Evolutionary conservation across 2,113 vertebrate species (phyloP).

Genomic region (Dicerorhinus sumatrensis): DNA sequence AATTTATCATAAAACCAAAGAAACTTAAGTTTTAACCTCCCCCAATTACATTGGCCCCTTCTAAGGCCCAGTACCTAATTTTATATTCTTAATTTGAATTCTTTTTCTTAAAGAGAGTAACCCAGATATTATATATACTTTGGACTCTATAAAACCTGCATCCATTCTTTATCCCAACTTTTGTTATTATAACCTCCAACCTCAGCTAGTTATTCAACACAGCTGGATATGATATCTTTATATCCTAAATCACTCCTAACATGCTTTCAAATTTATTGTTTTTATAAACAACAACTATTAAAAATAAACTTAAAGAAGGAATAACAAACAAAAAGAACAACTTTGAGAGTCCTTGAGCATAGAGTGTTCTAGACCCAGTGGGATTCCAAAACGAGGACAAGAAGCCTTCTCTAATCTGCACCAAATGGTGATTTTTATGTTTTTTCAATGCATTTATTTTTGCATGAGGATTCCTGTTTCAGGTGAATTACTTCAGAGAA

Average conservation of each 20-base stretch:
- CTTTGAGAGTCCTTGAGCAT: conserved; percentile 56
- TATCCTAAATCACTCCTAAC: background rate
- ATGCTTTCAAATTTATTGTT: conserved; percentile 58
- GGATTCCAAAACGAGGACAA: conserved; percentile 66
- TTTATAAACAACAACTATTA: conserved; percentile 6
- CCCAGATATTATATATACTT: background rate
- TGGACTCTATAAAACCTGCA: background rate
- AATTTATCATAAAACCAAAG: conserved; percentile 3
- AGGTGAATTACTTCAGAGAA: conserved; percentile 82
- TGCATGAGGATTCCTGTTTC: conserved; percentile 51
- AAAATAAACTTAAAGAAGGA: conserved; percentile 40
- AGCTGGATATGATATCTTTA: background rate
- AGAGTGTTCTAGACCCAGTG: background rate
- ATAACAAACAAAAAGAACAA: conserved; percentile 48
- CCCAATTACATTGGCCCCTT: background rate
- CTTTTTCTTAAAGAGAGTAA: background rate
- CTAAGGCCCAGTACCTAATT: background rate
- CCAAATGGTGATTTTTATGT: conserved; percentile 52
- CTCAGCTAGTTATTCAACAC: background rate
- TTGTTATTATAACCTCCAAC: background rate
- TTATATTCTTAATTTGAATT: background rate
- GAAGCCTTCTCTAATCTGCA: conserved; percentile 32
- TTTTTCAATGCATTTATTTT: background rate
- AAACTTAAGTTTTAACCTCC: background rate
- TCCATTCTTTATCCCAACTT: background rate